Conservation (phyloP, 2,797 vertebrate species). For the Periophthalmus magnuspinnatus region DNA sequence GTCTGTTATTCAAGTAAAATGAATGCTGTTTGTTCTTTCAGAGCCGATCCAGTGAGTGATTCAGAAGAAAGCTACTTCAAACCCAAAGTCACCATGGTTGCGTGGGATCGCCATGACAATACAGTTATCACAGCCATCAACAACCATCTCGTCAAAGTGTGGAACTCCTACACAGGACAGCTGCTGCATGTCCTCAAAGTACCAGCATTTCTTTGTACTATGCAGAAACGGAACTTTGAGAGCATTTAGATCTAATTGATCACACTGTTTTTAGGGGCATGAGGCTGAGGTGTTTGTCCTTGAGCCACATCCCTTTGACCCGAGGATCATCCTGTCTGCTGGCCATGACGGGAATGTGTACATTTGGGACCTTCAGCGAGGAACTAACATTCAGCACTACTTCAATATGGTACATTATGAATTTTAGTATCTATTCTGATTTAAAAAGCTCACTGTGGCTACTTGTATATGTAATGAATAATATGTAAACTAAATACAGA, state of each 20-base stretch:
- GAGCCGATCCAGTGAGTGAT: constrained; percentile 74
- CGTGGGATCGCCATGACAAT: constrained; percentile 93
- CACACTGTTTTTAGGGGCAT: constrained; percentile 83
- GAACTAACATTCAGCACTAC: constrained; percentile 89
- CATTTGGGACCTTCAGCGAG: constrained; percentile 92
- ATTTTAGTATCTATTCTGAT: neutral
- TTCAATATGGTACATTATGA: constrained; percentile 88
- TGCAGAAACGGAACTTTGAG: neutral
- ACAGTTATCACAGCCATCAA: constrained; percentile 95
- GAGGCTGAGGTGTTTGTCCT: constrained; percentile 95
- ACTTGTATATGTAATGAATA: neutral
- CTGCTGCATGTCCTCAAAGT: constrained; percentile 93
- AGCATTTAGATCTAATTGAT: neutral
- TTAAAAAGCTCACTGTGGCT: neutral
- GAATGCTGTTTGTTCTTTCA: constrained; percentile 26
- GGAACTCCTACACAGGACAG: constrained; percentile 92
- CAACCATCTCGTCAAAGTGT: constrained; percentile 96
- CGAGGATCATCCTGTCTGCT: constrained; percentile 93
- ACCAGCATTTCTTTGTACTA: constrained; percentile 28
- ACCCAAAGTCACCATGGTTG: constrained; percentile 98
- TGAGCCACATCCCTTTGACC: constrained; percentile 94
- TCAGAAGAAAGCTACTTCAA: constrained; percentile 90
- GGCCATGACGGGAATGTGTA: constrained; percentile 95
- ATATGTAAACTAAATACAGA: constrained; percentile 69
- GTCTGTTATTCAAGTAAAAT: too few relatives aligned